Percentiles rank a stretch among this genome's conserved stretches.
phyloP scores from a whole-genome alignment of 2,888 invertebrate species.

The Anarsia innoxiella region DNA sequence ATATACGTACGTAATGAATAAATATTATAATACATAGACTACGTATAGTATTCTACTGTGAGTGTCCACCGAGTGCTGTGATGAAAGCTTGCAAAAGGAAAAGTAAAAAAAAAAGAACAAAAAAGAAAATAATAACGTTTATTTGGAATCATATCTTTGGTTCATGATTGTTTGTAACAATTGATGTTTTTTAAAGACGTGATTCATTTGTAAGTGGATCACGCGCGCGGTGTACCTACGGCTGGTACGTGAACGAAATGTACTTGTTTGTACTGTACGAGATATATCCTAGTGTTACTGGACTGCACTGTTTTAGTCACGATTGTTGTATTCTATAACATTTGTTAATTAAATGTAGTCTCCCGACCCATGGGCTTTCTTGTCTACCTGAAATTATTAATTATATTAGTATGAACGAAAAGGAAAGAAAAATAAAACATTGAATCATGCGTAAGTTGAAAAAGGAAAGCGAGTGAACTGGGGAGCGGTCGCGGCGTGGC shows the following conservation, averaged over 20 bases:
- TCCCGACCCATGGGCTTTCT: slow-evolving; percentile 72
- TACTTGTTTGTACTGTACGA: slow-evolving; percentile 11
- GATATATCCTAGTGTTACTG: slow-evolving; percentile 35
- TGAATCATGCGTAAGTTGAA: slow-evolving; percentile 43
- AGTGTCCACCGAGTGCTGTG: slow-evolving; percentile 73
- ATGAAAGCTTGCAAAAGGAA: slow-evolving; percentile 68
- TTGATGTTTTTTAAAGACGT: slow-evolving; percentile 11
- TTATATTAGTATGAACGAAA: slow-evolving; percentile 73
- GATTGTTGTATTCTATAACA: slow-evolving; percentile 43
- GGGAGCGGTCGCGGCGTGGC: slow-evolving; percentile 38
- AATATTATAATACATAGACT: slow-evolving; percentile 32
- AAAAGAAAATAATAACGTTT: slow-evolving; percentile 59
- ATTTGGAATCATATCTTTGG: slow-evolving; percentile 35
- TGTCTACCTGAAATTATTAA: slow-evolving; percentile 73
- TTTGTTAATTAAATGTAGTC: slow-evolving; percentile 66
- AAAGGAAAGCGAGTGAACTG: slow-evolving; percentile 41
- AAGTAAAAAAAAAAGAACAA: slow-evolving; percentile 61
- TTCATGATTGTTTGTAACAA: slow-evolving; percentile 13
- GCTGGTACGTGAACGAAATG: slow-evolving; percentile 8
- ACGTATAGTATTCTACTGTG: slow-evolving; percentile 50
- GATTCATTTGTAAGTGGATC: slow-evolving; percentile 23
- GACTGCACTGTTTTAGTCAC: slow-evolving; percentile 52
- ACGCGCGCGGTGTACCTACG: no score
- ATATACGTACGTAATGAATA: slow-evolving; percentile 32
- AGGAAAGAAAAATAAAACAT: slow-evolving; percentile 40